Percentiles rank a stretch among this genome's conserved stretches.
phyloP scores from a whole-genome alignment of 2,113 vertebrate species.

The Burhinus oedicnemus region DNA sequence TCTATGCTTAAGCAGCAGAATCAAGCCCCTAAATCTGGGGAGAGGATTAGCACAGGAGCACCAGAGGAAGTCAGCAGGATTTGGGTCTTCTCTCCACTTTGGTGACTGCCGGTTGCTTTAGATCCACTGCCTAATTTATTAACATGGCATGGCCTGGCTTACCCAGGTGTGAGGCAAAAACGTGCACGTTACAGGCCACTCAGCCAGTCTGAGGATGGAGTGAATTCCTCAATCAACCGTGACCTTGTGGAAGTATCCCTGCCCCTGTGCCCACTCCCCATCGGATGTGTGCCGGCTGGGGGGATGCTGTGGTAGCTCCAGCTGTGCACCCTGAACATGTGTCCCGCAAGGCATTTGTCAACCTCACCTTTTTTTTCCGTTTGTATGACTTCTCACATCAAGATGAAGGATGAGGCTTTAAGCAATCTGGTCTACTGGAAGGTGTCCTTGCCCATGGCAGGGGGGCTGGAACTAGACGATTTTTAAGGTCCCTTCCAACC shows the following conservation, averaged over 20 bases:
- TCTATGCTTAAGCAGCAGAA: not conserved
- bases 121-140: not conserved
- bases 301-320: not conserved
- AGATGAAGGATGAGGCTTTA: not conserved
- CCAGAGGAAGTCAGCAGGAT: not conserved
- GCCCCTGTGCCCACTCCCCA: not conserved
- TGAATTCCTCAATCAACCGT: not conserved
- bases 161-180: not conserved
- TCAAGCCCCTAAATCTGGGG: not conserved
- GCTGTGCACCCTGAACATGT: not conserved
- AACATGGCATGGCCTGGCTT: not conserved
- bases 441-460: too few relatives aligned
- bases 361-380: not conserved
- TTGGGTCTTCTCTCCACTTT: not conserved
- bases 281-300: not conserved
- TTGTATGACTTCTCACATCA: not conserved
- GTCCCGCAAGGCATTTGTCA: not conserved
- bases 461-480: too few relatives aligned
- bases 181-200: not conserved
- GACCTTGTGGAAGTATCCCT: not conserved
- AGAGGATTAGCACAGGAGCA: not conserved
- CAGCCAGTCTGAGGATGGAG: accelerated
- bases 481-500: too few relatives aligned
- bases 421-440: too few relatives aligned
- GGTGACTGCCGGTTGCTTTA: not conserved